Evolutionary conservation across 2,888 invertebrate genomes (phyloP).

Genomic region (Nudaria mundana): DNA sequence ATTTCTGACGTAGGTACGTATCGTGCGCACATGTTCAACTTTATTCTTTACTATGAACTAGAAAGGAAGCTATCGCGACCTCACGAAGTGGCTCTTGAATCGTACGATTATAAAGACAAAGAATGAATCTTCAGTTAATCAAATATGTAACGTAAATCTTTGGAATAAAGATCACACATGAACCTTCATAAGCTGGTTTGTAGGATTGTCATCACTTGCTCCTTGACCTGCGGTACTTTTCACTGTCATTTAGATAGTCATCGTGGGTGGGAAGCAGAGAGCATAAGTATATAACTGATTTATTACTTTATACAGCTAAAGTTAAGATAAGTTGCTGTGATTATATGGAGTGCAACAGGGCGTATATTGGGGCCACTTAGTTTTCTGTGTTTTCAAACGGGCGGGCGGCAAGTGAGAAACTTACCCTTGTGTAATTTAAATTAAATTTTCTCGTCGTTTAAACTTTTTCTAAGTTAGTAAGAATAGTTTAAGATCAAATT

Average conservation of each 20-base stretch:
- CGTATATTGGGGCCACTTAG: background rate
- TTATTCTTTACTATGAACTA: conserved; percentile 8
- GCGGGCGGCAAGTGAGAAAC: too few species aligned
- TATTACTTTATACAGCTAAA: background rate
- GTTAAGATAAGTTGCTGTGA: too few species aligned
- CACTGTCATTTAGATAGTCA: conserved; percentile 37
- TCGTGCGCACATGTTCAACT: background rate
- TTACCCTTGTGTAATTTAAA: too few species aligned
- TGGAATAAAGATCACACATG: conserved; percentile 5
- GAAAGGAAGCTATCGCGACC: conserved; percentile 15
- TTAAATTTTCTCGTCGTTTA: too few species aligned
- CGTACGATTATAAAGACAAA: conserved; percentile 15
- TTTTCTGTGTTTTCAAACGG: too few species aligned
- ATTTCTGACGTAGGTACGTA: background rate
- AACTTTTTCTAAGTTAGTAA: too few species aligned
- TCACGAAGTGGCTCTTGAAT: conserved; percentile 15
- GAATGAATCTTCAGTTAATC: background rate
- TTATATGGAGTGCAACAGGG: background rate
- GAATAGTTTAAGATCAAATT: too few species aligned
- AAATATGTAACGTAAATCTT: conserved; percentile 9
- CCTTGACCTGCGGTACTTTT: conserved; percentile 37
- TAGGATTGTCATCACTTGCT: conserved; percentile 17
- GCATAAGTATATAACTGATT: conserved; percentile 1
- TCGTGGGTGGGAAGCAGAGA: conserved; percentile 47
- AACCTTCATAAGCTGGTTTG: conserved; percentile 4